These are phyloP conservation scores for Thysanoteuthis rhombus DNA, from an alignment of 2,888 invertebrate genomes.

Conservation along the genomic window DNA sequence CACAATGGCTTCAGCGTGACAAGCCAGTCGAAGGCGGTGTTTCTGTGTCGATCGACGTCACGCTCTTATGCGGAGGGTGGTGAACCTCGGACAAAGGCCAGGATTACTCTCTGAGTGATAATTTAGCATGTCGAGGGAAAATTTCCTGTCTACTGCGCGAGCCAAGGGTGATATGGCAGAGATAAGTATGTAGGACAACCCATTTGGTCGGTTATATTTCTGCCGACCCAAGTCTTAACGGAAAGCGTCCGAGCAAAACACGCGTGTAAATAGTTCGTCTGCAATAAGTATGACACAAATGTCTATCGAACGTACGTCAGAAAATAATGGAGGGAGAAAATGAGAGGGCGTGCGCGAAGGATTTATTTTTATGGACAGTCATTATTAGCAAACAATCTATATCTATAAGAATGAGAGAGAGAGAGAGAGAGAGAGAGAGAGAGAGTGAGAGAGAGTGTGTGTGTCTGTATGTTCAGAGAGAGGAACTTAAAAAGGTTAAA, in stretches of 20 bases:
- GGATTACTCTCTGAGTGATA: neutral
- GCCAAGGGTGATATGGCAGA: constrained; percentile 12
- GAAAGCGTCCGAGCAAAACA: constrained; percentile 12
- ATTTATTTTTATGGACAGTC: neutral
- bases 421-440: neutral
- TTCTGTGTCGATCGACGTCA: neutral
- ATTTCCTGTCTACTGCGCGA: neutral
- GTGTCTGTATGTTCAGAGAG: too few relatives aligned
- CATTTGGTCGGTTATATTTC: neutral
- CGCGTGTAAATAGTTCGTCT: neutral
- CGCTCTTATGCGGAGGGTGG: neutral
- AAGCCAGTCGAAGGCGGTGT: neutral
- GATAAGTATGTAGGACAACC: neutral
- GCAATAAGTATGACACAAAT: neutral
- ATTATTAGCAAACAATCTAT: neutral
- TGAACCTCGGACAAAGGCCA: neutral
- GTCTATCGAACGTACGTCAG: neutral
- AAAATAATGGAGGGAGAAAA: neutral
- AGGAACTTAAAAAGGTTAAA: neutral
- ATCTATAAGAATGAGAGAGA: neutral
- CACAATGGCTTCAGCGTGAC: neutral
- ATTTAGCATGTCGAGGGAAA: neutral
- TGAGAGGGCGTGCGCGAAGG: neutral
- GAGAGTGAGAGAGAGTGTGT: too few relatives aligned
- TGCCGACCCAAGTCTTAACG: neutral